Evolutionary conservation across 2,888 invertebrate species (phyloP).

Genomic region (Malacosoma neustria): DNA sequence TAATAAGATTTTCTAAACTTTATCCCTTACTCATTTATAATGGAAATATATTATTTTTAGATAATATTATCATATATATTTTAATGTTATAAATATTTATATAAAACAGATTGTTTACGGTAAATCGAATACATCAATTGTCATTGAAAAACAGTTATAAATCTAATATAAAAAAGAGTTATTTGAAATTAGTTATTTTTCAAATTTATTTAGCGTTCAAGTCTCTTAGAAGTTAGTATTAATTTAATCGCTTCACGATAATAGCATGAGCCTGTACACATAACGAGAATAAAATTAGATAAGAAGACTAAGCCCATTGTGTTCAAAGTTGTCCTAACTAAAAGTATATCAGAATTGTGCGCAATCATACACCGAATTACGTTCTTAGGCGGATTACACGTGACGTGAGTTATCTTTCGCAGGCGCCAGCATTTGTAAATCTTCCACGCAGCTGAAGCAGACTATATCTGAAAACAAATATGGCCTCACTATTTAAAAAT

Average conservation of each 20-base stretch:
- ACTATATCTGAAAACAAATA: constrained; percentile 71
- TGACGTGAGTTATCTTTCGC: constrained; percentile 62
- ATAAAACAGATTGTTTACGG: no score
- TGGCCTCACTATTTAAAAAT: constrained; percentile 71
- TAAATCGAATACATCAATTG: no score
- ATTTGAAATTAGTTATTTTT: constrained; percentile 25
- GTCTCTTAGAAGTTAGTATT: constrained; percentile 20
- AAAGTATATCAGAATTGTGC: constrained; percentile 49
- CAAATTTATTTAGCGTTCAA: constrained; percentile 28
- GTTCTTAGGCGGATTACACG: constrained; percentile 64
- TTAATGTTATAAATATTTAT: no score
- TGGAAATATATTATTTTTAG: no score
- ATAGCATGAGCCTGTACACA: constrained; percentile 34
- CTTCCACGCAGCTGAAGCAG: constrained; percentile 57
- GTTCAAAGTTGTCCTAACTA: constrained; percentile 53
- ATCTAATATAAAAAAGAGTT: no score
- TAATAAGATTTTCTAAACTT: no score
- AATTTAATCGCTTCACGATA: constrained; percentile 30
- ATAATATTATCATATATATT: no score
- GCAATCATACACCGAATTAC: constrained; percentile 69
- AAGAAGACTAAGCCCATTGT: constrained; percentile 62
- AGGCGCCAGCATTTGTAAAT: constrained; percentile 68
- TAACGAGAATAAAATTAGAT: constrained; percentile 52
- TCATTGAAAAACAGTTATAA: no score
- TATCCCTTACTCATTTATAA: no score